Percentiles rank a stretch among this genome's conserved stretches.
Conservation (phyloP, 2,113 vertebrate species). For the Procavia capensis region DNA sequence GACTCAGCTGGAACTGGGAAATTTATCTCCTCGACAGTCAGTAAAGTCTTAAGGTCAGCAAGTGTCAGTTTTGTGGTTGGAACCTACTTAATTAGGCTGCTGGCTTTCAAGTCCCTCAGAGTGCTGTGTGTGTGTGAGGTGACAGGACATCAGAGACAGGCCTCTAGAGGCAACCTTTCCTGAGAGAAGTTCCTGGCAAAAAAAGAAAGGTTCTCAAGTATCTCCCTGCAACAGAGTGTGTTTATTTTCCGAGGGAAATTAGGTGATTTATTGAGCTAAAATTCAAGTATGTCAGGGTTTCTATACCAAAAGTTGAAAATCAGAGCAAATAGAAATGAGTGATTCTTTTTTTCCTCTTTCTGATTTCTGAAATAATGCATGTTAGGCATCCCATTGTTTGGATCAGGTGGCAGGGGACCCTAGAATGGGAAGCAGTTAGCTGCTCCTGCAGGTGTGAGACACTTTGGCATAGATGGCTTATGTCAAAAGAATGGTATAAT, state of each 20-base stretch:
- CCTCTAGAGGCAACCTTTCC: background rate
- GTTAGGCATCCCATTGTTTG: background rate
- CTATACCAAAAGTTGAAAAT: conserved; percentile 22
- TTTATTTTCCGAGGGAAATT: conserved; percentile 15
- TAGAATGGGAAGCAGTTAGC: background rate
- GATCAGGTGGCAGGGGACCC: background rate
- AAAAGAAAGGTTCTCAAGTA: background rate
- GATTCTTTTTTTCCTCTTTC: background rate
- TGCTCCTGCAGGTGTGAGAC: background rate
- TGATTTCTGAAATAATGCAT: conserved; percentile 19
- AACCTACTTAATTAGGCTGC: background rate
- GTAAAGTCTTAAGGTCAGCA: background rate
- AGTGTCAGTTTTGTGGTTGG: background rate
- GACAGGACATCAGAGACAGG: background rate
- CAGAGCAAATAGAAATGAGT: background rate
- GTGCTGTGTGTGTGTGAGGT: background rate
- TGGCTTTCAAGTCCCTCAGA: background rate
- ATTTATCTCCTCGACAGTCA: background rate
- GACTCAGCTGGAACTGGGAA: background rate
- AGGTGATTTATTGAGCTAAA: conserved; percentile 24
- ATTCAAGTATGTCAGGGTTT: conserved; percentile 12
- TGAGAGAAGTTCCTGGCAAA: conserved; percentile 30
- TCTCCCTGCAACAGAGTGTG: background rate
- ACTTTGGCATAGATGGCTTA: background rate
- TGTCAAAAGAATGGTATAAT: background rate